Conservation (phyloP, 2,113 vertebrate genomes). For the Spheniscus mendiculus region DNA sequence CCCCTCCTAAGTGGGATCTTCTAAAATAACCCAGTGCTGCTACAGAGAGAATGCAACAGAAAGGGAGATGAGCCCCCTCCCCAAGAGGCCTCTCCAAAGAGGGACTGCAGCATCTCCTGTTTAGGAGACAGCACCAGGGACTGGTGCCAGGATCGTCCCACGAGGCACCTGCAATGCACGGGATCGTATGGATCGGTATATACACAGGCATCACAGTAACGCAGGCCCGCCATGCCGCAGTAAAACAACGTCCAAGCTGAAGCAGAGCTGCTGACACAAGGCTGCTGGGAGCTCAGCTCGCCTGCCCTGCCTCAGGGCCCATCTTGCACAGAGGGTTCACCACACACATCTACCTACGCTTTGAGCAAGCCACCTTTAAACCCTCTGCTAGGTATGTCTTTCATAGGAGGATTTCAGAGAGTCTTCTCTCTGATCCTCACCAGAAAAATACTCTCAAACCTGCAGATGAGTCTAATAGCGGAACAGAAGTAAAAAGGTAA, state of each 20-base stretch:
- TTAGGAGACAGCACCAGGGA: background rate
- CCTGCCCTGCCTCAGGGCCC: background rate
- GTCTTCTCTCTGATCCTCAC: background rate
- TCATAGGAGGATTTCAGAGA: background rate
- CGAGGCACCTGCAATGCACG: accelerated
- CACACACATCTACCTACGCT: background rate
- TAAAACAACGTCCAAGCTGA: background rate
- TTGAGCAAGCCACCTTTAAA: background rate
- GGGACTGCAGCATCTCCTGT: background rate
- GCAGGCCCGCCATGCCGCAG: accelerated
- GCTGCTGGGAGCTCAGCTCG: background rate
- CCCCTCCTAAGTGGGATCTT: background rate
- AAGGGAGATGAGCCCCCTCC: background rate
- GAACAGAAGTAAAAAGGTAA: background rate
- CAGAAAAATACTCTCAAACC: background rate
- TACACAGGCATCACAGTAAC: accelerated
- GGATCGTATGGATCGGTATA: accelerated
- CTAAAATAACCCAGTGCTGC: background rate
- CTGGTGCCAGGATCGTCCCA: accelerated
- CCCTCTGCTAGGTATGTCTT: background rate
- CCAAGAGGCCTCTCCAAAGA: background rate
- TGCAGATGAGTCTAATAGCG: background rate
- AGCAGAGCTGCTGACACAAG: background rate
- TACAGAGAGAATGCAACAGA: background rate
- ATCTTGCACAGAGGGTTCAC: accelerated